Conservation (phyloP, 2,113 vertebrate genomes). For the Seriola rivoliana region DNA sequence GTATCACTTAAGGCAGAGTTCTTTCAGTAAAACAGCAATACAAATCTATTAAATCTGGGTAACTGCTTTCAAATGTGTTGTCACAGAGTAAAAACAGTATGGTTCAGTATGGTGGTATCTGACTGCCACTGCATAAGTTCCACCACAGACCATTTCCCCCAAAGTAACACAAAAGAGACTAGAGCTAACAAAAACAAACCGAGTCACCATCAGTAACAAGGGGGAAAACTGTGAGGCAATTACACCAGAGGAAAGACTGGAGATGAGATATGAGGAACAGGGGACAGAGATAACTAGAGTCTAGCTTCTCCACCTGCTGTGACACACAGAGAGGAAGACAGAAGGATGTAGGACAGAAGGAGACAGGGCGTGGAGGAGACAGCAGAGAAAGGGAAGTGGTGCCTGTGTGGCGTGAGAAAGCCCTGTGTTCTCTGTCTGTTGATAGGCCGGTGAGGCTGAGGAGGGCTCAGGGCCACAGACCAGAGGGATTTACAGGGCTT, state of each 20-base stretch:
- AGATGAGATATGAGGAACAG: conserved; percentile 56
- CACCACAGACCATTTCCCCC: background rate
- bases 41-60: conserved; percentile 2
- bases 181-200: conserved; percentile 23
- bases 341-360: conserved; percentile 42
- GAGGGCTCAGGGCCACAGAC: conserved; percentile 74
- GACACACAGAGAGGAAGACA: conserved; percentile 45
- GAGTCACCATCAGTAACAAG: conserved; percentile 9
- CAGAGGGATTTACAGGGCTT: conserved; percentile 80
- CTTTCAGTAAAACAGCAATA: background rate
- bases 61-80: conserved; percentile 4
- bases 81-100: background rate
- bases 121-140: conserved; percentile 3
- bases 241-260: conserved; percentile 52
- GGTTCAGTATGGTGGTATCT: too few relatives aligned
- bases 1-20: background rate
- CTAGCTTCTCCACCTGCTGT: conserved; percentile 25
- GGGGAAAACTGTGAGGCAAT: conserved; percentile 11
- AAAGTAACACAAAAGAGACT: conserved; percentile 20
- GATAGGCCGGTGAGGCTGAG: conserved; percentile 74
- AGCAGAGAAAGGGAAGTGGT: conserved; percentile 68
- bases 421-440: conserved; percentile 63
- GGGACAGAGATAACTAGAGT: conserved; percentile 34
- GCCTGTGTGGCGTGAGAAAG: conserved; percentile 82
- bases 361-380: conserved; percentile 67